Conservation (phyloP, 2,113 vertebrate genomes). For the Chaenocephalus aceratus region DNA sequence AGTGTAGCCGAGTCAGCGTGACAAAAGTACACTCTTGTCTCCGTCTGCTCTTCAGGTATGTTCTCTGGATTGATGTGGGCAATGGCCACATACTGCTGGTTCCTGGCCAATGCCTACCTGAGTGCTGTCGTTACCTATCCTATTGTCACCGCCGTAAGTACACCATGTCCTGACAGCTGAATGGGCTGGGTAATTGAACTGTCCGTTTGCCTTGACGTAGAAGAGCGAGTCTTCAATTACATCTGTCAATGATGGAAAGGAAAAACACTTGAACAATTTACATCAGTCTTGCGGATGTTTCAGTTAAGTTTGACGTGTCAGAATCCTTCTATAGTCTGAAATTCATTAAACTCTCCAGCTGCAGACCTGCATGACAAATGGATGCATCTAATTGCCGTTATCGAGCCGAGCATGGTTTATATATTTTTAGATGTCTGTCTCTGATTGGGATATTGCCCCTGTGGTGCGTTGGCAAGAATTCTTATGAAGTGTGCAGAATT, state of each 20-base stretch:
- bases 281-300: too few relatives aligned
- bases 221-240: too few relatives aligned
- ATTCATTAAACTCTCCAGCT: neutral
- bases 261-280: too few relatives aligned
- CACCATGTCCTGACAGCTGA: neutral
- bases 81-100: conserved; percentile 89
- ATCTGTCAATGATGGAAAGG: too few relatives aligned
- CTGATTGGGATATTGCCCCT: neutral
- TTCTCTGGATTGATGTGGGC: conserved; percentile 90
- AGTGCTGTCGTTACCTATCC: conserved; percentile 90
- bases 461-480: too few relatives aligned
- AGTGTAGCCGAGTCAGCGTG: neutral
- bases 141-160: conserved; percentile 90
- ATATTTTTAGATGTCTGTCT: neutral
- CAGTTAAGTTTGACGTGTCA: neutral
- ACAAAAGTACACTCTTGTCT: neutral
- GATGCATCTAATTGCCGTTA: neutral
- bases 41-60: conserved; percentile 79
- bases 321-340: neutral
- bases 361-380: neutral
- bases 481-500: too few relatives aligned
- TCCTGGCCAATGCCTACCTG: conserved; percentile 89
- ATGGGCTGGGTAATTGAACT: neutral
- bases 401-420: neutral
- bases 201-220: neutral